A percentile compares a stretch with the other conserved stretches of the same genome.
Evolutionary conservation across 2,113 vertebrate genomes (phyloP).

Genomic region (Calyptommatus sinebrachiatus): DNA sequence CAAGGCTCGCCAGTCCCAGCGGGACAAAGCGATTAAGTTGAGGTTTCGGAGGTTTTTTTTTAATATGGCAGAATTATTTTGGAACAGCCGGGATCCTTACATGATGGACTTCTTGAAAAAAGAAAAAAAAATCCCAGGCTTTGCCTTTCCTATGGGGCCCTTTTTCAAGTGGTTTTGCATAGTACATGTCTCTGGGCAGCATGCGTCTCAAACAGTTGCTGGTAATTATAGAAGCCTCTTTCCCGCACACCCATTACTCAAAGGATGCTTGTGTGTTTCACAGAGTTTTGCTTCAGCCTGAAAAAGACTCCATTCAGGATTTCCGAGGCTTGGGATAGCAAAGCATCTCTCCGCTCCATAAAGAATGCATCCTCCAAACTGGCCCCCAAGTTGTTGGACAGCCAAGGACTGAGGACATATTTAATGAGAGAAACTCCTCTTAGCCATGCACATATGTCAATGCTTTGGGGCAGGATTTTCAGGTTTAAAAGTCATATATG

Average conservation of each 20-base stretch:
- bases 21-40: slow-evolving; percentile 80
- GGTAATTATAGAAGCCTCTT: slow-evolving; percentile 86
- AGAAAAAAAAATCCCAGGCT: slow-evolving; percentile 70
- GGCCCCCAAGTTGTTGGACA: neutral
- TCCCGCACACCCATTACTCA: slow-evolving; percentile 80
- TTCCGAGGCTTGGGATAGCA: slow-evolving; percentile 67
- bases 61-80: slow-evolving; percentile 79
- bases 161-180: slow-evolving; percentile 81
- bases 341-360: slow-evolving; percentile 65
- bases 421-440: neutral
- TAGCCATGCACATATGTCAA: neutral
- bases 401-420: neutral
- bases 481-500: neutral
- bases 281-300: slow-evolving; percentile 78
- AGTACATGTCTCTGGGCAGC: slow-evolving; percentile 78
- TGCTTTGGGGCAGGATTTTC: neutral
- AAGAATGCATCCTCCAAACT: neutral
- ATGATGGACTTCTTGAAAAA: slow-evolving; percentile 71
- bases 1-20: slow-evolving; percentile 73
- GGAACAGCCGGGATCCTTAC: slow-evolving; percentile 72
- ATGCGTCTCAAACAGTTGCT: slow-evolving; percentile 82
- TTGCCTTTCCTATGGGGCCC: slow-evolving; percentile 70
- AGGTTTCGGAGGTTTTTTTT: slow-evolving; percentile 74
- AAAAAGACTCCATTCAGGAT: slow-evolving; percentile 80
- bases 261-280: slow-evolving; percentile 84